These are phyloP conservation scores for Dicentrarchus labrax DNA, from an alignment of 2,113 vertebrate genomes.

Conservation along the genomic window DNA sequence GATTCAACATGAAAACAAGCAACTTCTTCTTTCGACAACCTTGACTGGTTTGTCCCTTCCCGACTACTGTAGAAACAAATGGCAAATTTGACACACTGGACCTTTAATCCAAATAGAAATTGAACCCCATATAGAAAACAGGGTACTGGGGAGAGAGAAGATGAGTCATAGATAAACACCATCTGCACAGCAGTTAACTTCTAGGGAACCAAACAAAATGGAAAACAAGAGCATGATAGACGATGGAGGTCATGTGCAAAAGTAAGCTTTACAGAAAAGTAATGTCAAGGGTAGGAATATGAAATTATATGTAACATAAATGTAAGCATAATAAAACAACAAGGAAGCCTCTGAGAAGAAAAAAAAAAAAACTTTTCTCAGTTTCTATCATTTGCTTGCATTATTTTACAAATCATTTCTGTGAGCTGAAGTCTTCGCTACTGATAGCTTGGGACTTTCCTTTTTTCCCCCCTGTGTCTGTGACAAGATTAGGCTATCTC, in stretches of 20 bases:
- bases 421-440: slow-evolving; percentile 58
- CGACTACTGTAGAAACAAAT: no score
- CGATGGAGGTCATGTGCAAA: slow-evolving; percentile 3
- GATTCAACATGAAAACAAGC: slow-evolving; percentile 27
- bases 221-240: slow-evolving; percentile 35
- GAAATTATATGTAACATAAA: slow-evolving; percentile 40
- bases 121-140: slow-evolving; percentile 19
- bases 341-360: slow-evolving; percentile 6
- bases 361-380: slow-evolving; percentile 19
- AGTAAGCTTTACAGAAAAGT: slow-evolving; percentile 33
- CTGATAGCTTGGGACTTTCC: slow-evolving; percentile 53
- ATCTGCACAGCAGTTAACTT: slow-evolving; percentile 52
- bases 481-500: slow-evolving; percentile 83
- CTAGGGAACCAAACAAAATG: slow-evolving; percentile 30
- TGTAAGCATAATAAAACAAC: slow-evolving; percentile 30
- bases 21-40: slow-evolving; percentile 25
- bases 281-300: slow-evolving; percentile 36
- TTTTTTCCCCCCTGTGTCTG: slow-evolving; percentile 47
- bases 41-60: neutral
- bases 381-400: slow-evolving; percentile 32
- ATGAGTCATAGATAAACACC: slow-evolving; percentile 57
- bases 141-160: slow-evolving; percentile 6
- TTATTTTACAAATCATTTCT: slow-evolving; percentile 70
- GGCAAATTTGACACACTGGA: neutral
- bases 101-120: neutral